phyloP scores from a whole-genome alignment of 2,113 vertebrate genomes.

The Coptodon bakossiorum region DNA sequence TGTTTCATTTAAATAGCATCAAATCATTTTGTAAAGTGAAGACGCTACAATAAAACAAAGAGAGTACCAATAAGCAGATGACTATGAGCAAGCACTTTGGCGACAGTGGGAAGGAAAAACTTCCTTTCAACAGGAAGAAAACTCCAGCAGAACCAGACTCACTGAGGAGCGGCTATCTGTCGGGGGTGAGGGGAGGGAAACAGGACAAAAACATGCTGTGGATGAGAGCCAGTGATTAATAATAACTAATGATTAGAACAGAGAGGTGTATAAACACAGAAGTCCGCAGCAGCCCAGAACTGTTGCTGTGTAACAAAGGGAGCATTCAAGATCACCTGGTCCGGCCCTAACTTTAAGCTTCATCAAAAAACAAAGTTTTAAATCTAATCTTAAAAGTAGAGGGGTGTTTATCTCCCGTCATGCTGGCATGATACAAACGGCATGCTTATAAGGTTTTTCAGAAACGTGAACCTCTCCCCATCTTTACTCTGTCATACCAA shows the following conservation, averaged over 20 bases:
- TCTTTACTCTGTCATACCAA: neutral
- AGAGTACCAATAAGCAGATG: neutral
- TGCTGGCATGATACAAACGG: neutral
- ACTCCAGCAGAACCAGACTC: fast-evolving
- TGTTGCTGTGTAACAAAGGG: neutral
- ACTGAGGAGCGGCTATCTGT: neutral
- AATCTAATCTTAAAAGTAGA: neutral
- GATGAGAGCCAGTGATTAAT: neutral
- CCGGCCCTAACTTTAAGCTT: fast-evolving
- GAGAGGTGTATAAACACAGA: neutral
- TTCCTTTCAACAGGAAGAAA: neutral
- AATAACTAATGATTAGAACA: neutral
- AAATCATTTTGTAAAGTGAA: neutral
- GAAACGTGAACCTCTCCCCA: neutral
- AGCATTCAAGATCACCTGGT: neutral
- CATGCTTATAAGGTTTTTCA: neutral
- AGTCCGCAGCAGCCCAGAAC: neutral
- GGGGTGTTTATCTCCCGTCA: neutral
- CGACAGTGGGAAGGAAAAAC: neutral
- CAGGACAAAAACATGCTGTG: neutral
- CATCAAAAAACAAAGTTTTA: neutral
- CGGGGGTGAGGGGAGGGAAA: neutral
- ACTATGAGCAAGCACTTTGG: neutral
- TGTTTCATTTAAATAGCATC: neutral
- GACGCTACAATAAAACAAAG: neutral